Percentiles rank a stretch among this genome's conserved stretches.
Conservation (phyloP, 1,140 invertebrate genomes). For the Drosophila takahashii region DNA sequence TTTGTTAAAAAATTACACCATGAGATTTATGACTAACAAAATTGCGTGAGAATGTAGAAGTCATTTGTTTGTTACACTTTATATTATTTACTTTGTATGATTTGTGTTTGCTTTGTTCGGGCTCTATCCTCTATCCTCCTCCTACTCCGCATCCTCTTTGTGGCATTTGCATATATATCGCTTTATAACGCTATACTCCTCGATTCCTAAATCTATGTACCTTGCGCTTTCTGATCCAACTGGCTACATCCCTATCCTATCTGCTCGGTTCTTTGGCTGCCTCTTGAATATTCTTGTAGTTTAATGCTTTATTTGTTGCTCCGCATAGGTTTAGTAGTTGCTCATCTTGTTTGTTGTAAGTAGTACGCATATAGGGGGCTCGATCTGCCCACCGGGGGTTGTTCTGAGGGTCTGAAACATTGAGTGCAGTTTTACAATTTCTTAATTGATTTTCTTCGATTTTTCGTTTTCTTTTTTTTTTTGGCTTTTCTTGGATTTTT, state of each 20-base stretch:
- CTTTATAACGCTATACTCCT: conserved; percentile 52
- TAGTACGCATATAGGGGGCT: conserved; percentile 48
- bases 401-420: conserved; percentile 68
- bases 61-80: conserved; percentile 62
- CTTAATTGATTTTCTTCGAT: conserved; percentile 55
- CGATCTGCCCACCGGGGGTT: conserved; percentile 34
- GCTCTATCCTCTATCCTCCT: background rate
- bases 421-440: conserved; percentile 81
- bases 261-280: conserved; percentile 48
- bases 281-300: conserved; percentile 54
- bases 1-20: conserved; percentile 73
- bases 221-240: conserved; percentile 56
- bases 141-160: conserved; percentile 14
- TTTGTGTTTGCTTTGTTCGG: conserved; percentile 51
- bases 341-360: conserved; percentile 34
- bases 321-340: conserved; percentile 58
- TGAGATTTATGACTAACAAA: conserved; percentile 78
- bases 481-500: conserved; percentile 33
- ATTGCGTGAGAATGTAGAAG: conserved; percentile 80
- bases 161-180: conserved; percentile 43
- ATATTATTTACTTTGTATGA: conserved; percentile 57
- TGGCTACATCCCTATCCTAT: conserved; percentile 21
- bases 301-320: conserved; percentile 61
- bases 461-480: conserved; percentile 33
- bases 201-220: conserved; percentile 68